Evolutionary conservation across 2,888 invertebrate genomes (phyloP).

Genomic region (Mythimna impura): DNA sequence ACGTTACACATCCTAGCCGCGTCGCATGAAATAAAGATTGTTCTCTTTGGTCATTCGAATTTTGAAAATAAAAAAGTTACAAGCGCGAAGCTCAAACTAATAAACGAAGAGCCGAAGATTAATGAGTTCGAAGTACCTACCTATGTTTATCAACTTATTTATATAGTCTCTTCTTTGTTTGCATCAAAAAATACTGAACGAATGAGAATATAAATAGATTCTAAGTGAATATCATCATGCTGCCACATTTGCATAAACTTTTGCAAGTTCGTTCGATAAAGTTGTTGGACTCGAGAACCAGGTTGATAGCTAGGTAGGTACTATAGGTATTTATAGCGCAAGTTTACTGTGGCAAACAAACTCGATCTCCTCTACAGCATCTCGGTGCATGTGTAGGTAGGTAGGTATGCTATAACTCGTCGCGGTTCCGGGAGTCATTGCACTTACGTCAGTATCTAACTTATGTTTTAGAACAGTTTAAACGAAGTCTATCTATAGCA

Average conservation of each 20-base stretch:
- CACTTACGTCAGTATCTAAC: conserved; percentile 59
- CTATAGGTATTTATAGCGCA: conserved; percentile 45
- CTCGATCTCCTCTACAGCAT: conserved; percentile 50
- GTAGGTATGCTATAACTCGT: conserved; percentile 48
- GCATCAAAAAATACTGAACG: conserved; percentile 4
- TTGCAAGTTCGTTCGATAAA: conserved; percentile 50
- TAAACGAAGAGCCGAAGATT: background rate
- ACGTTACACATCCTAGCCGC: conserved; percentile 77
- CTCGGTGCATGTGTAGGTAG: conserved; percentile 48
- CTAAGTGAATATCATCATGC: conserved; percentile 32
- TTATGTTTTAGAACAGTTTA: conserved; percentile 17
- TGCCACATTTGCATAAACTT: conserved; percentile 57
- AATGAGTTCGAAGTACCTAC: conserved; percentile 16
- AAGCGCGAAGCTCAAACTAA: too few species aligned
- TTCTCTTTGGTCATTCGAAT: conserved; percentile 26
- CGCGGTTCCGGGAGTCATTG: conserved; percentile 70
- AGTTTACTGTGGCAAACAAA: conserved; percentile 51
- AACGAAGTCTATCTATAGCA: conserved; percentile 16
- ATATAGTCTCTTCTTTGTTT: conserved; percentile 11
- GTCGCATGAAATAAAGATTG: conserved; percentile 60
- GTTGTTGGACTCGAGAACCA: conserved; percentile 46
- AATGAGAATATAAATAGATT: conserved; percentile 21
- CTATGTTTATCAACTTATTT: conserved; percentile 23
- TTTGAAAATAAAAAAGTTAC: conserved; percentile 23
- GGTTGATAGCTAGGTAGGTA: conserved; percentile 34